Base-by-base conservation (phyloP, 2,888 invertebrate genomes). In the Lasioglossum calceatum region DNA sequence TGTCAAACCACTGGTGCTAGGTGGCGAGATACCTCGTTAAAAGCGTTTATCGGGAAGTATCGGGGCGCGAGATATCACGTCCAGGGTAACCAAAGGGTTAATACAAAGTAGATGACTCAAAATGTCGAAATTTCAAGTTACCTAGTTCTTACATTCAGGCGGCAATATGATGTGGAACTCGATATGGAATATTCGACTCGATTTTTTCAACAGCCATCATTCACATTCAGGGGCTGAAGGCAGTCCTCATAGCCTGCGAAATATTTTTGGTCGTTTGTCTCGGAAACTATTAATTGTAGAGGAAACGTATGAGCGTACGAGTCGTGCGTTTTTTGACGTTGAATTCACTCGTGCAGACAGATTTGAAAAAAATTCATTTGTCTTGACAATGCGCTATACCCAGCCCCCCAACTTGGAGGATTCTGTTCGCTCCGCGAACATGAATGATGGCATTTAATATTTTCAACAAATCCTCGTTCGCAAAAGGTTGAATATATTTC, bases 241-340 rank as follows among this genome's bases (percentile, higher is more conserved):
- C 58, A 58, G 32, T 16, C 8, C 64, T 64, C 64, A 32, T 64
- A 32, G 64, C 64, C 5, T 19, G 64, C 64, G 32, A 64, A 64
- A 64, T 64, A 64, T 64, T 64, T 64, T 64, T 32, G 64, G 19
- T 32, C 64, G 64, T 64, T 64, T 64, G 64, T 64, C 64, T 64
- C 32, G 64, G 32, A 64, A 64, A 32, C 64, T 64, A 58, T 76
- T 76, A 50, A 61, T 76, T 58, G 50, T 47, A 19, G 54, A 32
- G 19, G 16, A 32, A 64, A 64, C 32, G 64, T 64, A 32, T 32
- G 64, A 14, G 32, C 32, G 32, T 32, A 0, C 64, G 7, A 64
- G 8, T 32, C 5, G 5, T 5, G 32, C 8, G 64, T 32, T 32
- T 64, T 64, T 64, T 64, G 64, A 36, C 64, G 64, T 64, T 27